Evolutionary conservation across 2,113 vertebrate genomes (phyloP).

Genomic region (Halichoeres trimaculatus): DNA sequence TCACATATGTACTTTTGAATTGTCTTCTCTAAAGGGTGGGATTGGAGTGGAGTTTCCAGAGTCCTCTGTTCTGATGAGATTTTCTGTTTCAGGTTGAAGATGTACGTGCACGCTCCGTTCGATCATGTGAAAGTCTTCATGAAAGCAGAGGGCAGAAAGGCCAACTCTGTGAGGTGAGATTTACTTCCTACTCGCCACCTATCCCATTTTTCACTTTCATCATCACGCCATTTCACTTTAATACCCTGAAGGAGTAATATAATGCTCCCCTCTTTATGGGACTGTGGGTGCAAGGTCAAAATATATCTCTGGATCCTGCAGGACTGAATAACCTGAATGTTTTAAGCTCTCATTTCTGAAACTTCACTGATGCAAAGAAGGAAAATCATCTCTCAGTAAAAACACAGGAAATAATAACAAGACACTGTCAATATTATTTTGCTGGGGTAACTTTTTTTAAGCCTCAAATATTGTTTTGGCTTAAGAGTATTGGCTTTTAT

Average conservation of each 20-base stretch:
- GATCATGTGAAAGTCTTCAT: slow-evolving; percentile 89
- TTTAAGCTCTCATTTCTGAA: background rate
- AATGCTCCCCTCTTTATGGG: background rate
- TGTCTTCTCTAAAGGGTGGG: background rate
- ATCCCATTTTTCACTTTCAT: background rate
- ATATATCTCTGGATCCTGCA: background rate
- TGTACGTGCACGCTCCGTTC: slow-evolving; percentile 79
- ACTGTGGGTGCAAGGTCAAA: background rate
- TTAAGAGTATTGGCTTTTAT: too few species aligned
- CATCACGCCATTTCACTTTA: background rate
- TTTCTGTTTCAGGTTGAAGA: slow-evolving; percentile 88
- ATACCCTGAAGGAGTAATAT: background rate
- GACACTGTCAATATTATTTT: too few species aligned
- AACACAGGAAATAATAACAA: too few species aligned
- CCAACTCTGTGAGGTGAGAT: slow-evolving; percentile 87
- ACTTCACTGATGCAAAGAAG: background rate
- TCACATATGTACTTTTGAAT: slow-evolving; percentile 2
- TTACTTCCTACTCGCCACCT: background rate
- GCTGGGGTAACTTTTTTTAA: too few species aligned
- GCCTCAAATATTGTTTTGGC: too few species aligned
- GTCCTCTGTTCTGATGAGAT: slow-evolving; percentile 25
- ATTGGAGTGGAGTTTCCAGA: background rate
- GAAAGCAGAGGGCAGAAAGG: slow-evolving; percentile 89
- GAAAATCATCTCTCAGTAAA: background rate
- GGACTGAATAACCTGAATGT: background rate